Conservation (phyloP, 2,888 invertebrate genomes). For the Heliconius aoede region DNA sequence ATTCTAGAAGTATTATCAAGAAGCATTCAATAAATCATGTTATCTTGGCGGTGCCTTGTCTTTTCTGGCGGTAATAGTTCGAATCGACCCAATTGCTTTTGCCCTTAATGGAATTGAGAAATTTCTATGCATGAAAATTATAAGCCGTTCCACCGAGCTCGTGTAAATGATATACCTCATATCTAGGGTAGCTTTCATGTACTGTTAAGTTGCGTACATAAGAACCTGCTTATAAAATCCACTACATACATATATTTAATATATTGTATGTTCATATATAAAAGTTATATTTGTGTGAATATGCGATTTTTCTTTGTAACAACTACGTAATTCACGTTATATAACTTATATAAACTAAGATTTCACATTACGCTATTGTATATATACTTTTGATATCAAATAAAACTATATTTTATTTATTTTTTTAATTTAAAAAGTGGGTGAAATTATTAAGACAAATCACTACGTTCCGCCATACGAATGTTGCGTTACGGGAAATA, state of each 20-base stretch:
- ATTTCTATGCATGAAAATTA: conserved; percentile 19
- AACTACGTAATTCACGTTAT: neutral
- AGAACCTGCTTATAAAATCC: neutral
- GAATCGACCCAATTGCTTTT: conserved; percentile 35
- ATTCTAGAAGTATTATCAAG: conserved; percentile 10
- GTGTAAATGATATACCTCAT: conserved; percentile 13
- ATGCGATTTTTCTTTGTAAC: neutral
- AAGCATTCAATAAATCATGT: conserved; percentile 14
- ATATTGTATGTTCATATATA: too few relatives aligned
- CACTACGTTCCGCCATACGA: too few relatives aligned
- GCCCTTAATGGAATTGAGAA: conserved; percentile 32
- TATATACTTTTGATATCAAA: too few relatives aligned
- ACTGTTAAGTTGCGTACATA: neutral
- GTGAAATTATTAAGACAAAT: too few relatives aligned
- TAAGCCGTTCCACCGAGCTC: conserved; percentile 2
- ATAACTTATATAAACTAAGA: neutral
- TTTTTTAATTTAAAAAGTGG: too few relatives aligned
- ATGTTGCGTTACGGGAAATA: too few relatives aligned
- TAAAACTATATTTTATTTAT: too few relatives aligned
- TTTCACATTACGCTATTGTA: too few relatives aligned
- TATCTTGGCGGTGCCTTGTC: conserved; percentile 8
- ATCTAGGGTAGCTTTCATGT: conserved; percentile 15
- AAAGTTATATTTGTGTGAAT: too few relatives aligned
- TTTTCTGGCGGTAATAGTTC: conserved; percentile 27
- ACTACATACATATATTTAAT: neutral